Evolutionary conservation across 2,888 invertebrate species (phyloP).

Genomic region (Ormyrus nitidulus): DNA sequence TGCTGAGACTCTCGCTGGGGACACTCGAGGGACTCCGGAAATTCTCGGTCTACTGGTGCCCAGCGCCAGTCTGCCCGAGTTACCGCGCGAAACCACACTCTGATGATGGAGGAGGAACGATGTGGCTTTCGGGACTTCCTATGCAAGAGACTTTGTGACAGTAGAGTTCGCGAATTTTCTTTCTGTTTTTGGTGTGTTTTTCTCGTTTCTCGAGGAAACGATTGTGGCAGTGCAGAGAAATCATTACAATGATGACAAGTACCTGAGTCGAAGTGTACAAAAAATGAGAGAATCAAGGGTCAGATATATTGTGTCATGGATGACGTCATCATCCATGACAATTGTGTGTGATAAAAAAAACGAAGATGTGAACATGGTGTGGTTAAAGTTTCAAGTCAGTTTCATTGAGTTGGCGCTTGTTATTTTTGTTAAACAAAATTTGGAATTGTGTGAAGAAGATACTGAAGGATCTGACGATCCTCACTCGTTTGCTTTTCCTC

Average conservation of each 20-base stretch:
- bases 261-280: conserved; percentile 51
- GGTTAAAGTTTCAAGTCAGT: neutral
- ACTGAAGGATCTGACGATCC: neutral
- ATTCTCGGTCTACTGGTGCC: conserved; percentile 67
- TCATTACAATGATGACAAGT: conserved; percentile 23
- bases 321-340: too few species aligned
- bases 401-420: conserved; percentile 1
- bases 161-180: neutral
- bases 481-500: neutral
- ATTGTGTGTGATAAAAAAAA: conserved; percentile 10
- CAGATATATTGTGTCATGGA: neutral
- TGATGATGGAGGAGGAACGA: conserved; percentile 43
- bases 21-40: conserved; percentile 62
- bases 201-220: neutral
- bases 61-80: conserved; percentile 70
- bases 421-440: neutral
- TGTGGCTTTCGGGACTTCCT: neutral
- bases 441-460: conserved; percentile 30
- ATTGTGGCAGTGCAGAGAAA: neutral
- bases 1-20: conserved; percentile 76
- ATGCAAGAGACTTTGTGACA: neutral
- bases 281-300: neutral
- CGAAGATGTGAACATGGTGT: conserved; percentile 8
- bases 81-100: conserved; percentile 70
- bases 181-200: conserved; percentile 11